phyloP scores from a whole-genome alignment of 1,140 invertebrate genomes.

The Orius insidiosus region DNA sequence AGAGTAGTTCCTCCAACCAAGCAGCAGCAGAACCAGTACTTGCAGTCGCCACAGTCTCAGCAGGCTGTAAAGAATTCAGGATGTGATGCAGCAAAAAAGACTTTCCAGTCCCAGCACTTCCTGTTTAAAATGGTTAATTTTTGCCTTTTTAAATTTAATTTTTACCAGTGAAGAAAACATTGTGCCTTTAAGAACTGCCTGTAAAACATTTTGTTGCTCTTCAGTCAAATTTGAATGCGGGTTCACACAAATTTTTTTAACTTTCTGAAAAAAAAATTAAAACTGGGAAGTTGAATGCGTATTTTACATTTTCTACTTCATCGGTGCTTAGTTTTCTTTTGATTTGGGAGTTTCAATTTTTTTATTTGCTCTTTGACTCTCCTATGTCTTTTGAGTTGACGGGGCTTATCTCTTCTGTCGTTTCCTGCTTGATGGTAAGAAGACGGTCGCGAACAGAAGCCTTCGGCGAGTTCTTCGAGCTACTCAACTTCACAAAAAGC shows the following conservation, averaged over 20 bases:
- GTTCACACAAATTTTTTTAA: slow-evolving; percentile 44
- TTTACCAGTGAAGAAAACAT: slow-evolving; percentile 73
- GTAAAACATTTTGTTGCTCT: slow-evolving; percentile 64
- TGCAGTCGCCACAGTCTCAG: slow-evolving; percentile 75
- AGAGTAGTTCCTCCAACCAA: slow-evolving; percentile 84
- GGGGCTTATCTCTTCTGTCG: slow-evolving; percentile 70
- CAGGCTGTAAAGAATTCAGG: slow-evolving; percentile 69
- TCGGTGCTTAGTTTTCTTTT: slow-evolving; percentile 14
- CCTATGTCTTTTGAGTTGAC: slow-evolving; percentile 51
- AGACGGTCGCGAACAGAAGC: slow-evolving; percentile 40
- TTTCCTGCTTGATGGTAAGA: slow-evolving; percentile 41
- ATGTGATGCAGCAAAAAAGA: slow-evolving; percentile 73
- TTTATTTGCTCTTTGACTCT: slow-evolving; percentile 34
- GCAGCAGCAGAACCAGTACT: slow-evolving; percentile 91
- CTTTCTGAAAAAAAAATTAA: slow-evolving; percentile 25
- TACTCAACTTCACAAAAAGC: slow-evolving; percentile 61
- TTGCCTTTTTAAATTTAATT: no score
- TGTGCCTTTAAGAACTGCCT: slow-evolving; percentile 56
- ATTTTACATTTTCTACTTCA: slow-evolving; percentile 27
- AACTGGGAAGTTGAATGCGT: no score
- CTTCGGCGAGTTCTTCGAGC: slow-evolving; percentile 27
- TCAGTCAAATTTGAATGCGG: slow-evolving; percentile 41
- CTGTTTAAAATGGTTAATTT: no score
- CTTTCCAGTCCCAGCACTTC: slow-evolving; percentile 92
- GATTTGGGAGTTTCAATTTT: slow-evolving; percentile 25